A percentile compares a stretch with the other conserved stretches of the same genome.
These are phyloP conservation scores for Megaceryle alcyon DNA, from an alignment of 2,797 vertebrate genomes.

Conservation along the genomic window DNA sequence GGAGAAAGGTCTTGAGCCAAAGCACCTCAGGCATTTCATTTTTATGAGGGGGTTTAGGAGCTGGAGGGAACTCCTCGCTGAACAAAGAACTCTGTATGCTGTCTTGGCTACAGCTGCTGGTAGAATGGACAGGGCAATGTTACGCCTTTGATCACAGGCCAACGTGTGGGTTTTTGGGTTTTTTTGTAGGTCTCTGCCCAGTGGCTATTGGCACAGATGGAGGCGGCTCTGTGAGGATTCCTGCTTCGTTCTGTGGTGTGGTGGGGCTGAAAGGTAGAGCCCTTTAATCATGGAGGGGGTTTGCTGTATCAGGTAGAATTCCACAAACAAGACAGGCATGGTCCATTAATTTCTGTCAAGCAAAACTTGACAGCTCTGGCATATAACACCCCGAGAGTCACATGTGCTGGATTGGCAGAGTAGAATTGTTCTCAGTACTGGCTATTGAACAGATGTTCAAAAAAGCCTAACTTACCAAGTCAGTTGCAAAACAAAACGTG, in stretches of 20 bases:
- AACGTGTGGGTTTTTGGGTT: not conserved
- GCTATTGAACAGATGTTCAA: not conserved
- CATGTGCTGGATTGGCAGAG: not conserved
- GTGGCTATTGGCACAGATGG: slow-evolving; percentile 74
- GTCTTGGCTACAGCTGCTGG: not conserved
- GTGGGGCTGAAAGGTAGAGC: slow-evolving; percentile 75
- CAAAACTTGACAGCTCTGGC: not conserved
- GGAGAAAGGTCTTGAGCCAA: not conserved
- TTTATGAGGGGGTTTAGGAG: not conserved
- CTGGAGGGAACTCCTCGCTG: not conserved
- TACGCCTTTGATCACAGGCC: not conserved
- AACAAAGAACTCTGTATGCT: not conserved
- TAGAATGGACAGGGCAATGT: not conserved
- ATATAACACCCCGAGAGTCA: not conserved
- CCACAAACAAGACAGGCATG: not conserved
- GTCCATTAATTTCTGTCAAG: not conserved
- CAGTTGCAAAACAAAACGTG: not conserved
- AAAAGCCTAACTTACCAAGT: not conserved
- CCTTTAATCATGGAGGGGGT: not conserved
- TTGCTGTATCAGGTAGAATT: not conserved
- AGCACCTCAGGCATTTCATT: not conserved
- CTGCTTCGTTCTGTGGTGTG: slow-evolving; percentile 73
- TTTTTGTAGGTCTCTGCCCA: slow-evolving; percentile 68
- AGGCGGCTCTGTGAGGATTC: slow-evolving; percentile 74
- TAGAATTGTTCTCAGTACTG: not conserved